phyloP scores from a whole-genome alignment of 2,888 invertebrate species.

The Matsumyia berberina region DNA sequence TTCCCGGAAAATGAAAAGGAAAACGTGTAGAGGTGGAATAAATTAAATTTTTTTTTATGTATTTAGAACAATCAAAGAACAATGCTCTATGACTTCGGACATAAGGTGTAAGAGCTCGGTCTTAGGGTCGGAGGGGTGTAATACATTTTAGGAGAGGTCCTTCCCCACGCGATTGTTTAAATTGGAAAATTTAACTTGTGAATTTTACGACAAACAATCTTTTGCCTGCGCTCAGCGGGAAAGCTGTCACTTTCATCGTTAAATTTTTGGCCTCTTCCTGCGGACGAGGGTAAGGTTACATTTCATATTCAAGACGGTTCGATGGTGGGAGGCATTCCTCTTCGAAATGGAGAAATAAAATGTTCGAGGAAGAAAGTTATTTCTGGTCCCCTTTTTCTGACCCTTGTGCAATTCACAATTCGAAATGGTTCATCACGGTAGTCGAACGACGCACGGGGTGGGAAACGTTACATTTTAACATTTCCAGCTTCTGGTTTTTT shows the following conservation, averaged over 20 bases:
- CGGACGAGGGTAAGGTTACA: slow-evolving; percentile 2
- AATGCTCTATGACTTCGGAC: slow-evolving; percentile 60
- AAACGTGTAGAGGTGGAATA: slow-evolving; percentile 53
- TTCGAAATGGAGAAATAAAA: slow-evolving; percentile 50
- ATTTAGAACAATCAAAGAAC: slow-evolving; percentile 69
- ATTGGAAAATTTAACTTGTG: slow-evolving; percentile 70
- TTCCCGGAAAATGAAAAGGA: slow-evolving; percentile 31
- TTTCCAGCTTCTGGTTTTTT: slow-evolving; percentile 41
- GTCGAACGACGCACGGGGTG: slow-evolving; percentile 10
- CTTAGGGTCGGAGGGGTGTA: neutral
- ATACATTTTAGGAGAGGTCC: slow-evolving; percentile 2
- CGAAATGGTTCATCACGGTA: neutral
- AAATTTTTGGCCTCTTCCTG: slow-evolving; percentile 27
- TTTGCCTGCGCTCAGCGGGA: slow-evolving; percentile 17
- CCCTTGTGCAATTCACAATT: slow-evolving; percentile 45
- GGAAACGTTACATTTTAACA: slow-evolving; percentile 33
- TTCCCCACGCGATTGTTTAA: slow-evolving; percentile 48
- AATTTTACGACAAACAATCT: slow-evolving; percentile 57
- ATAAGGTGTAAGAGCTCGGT: slow-evolving; percentile 21
- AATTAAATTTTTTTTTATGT: slow-evolving; percentile 71
- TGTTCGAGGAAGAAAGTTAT: slow-evolving; percentile 33
- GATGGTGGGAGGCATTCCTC: slow-evolving; percentile 10
- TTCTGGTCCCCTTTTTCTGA: slow-evolving; percentile 18
- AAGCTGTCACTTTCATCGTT: slow-evolving; percentile 56
- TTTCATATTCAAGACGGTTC: slow-evolving; percentile 53